These are phyloP conservation scores for Otolemur garnettii DNA, from an alignment of 2,113 vertebrate genomes.

Conservation along the genomic window DNA sequence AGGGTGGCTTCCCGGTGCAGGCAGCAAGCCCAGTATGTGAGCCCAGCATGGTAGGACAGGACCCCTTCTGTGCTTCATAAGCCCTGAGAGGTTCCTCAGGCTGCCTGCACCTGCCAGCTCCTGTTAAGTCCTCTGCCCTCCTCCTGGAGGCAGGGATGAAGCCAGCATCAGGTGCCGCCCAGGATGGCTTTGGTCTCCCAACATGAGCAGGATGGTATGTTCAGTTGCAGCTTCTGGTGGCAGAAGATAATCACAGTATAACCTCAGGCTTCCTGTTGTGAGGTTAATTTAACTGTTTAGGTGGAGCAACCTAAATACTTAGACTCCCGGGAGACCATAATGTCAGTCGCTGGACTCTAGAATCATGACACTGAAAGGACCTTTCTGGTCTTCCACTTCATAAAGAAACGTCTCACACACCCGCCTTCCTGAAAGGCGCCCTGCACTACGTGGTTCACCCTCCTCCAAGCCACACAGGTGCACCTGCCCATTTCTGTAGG, in stretches of 20 bases:
- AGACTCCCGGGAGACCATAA: neutral
- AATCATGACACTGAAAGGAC: neutral
- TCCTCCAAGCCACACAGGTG: neutral
- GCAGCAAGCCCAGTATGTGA: neutral
- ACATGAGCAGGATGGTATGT: neutral
- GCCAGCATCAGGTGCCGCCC: neutral
- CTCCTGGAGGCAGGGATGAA: neutral
- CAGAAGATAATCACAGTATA: neutral
- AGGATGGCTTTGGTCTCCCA: neutral
- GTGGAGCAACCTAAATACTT: neutral
- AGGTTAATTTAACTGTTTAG: neutral
- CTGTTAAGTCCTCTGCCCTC: accelerated
- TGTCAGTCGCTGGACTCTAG: neutral
- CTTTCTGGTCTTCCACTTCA: neutral
- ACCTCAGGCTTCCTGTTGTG: neutral
- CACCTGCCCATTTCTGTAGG: neutral
- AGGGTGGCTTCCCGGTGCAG: neutral
- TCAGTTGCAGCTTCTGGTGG: neutral
- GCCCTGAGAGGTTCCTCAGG: neutral
- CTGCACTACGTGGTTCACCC: neutral
- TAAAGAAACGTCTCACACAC: neutral
- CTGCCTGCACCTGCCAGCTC: neutral
- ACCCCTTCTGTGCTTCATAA: neutral
- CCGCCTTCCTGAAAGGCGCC: neutral
- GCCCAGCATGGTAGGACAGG: too few relatives aligned